Percentiles rank a stretch among this genome's conserved stretches.
Conservation (phyloP, 2,113 vertebrate species). For the Eidolon helvum region DNA sequence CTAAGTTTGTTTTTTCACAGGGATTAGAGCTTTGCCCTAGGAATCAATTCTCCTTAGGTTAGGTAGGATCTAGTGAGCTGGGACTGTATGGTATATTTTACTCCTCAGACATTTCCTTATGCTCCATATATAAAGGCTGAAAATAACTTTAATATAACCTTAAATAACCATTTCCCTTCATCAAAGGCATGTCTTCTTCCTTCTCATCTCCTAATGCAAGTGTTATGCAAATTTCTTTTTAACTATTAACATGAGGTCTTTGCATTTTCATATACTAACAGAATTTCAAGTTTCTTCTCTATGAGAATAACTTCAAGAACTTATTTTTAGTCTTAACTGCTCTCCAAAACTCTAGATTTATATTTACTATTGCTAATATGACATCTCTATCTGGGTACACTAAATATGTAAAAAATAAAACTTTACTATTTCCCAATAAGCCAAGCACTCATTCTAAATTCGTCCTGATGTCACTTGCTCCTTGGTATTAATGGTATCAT, state of each 20-base stretch:
- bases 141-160: background rate
- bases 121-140: background rate
- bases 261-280: background rate
- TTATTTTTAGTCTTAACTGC: background rate
- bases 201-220: background rate
- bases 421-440: background rate
- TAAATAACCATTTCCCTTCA: background rate
- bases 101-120: background rate
- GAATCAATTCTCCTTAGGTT: background rate
- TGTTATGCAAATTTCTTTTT: background rate
- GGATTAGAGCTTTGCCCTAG: background rate
- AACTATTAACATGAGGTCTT: background rate
- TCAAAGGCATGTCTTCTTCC: background rate
- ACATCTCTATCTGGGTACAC: background rate
- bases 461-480: background rate
- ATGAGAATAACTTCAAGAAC: background rate
- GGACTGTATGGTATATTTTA: background rate
- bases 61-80: background rate
- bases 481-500: background rate
- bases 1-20: background rate
- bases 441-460: background rate
- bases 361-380: background rate
- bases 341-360: slow-evolving; percentile 2
- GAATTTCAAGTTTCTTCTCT: background rate
- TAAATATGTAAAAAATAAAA: background rate